Conservation (phyloP, 2,888 invertebrate species). For the Phortica okadai region DNA sequence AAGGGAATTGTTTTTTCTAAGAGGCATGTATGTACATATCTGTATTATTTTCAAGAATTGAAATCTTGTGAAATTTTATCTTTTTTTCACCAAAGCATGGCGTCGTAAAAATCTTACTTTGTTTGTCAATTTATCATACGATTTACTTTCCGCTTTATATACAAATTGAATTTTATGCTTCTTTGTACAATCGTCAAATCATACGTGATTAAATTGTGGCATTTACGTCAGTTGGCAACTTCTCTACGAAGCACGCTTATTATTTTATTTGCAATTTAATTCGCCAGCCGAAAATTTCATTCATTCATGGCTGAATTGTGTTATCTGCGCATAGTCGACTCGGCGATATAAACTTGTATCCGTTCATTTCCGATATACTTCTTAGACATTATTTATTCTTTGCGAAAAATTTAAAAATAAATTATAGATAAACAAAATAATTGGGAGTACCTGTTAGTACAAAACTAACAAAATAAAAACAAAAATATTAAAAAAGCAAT, state of each 20-base stretch:
- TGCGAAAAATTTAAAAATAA: constrained; percentile 30
- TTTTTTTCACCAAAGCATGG: neutral
- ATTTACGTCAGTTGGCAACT: constrained; percentile 58
- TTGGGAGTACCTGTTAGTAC: constrained; percentile 9
- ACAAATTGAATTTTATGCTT: constrained; percentile 9
- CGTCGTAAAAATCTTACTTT: neutral
- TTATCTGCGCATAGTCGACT: constrained; percentile 26
- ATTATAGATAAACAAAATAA: constrained; percentile 26
- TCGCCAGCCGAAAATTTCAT: constrained; percentile 51
- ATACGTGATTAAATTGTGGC: constrained; percentile 28
- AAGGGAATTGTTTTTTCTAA: neutral
- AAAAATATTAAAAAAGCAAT: neutral
- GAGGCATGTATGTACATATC: no score
- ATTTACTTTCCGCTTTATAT: neutral
- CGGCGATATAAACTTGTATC: no score
- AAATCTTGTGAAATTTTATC: neutral
- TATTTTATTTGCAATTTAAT: constrained; percentile 62
- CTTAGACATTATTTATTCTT: constrained; percentile 52
- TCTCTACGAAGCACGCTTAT: constrained; percentile 42
- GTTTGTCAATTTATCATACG: neutral
- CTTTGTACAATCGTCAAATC: constrained; percentile 37
- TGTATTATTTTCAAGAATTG: neutral
- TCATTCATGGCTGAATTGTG: constrained; percentile 39
- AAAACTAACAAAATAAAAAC: neutral
- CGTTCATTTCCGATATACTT: constrained; percentile 68